These are phyloP conservation scores for Phyllopteryx taeniolatus DNA, from an alignment of 2,113 vertebrate genomes.

Conservation along the genomic window DNA sequence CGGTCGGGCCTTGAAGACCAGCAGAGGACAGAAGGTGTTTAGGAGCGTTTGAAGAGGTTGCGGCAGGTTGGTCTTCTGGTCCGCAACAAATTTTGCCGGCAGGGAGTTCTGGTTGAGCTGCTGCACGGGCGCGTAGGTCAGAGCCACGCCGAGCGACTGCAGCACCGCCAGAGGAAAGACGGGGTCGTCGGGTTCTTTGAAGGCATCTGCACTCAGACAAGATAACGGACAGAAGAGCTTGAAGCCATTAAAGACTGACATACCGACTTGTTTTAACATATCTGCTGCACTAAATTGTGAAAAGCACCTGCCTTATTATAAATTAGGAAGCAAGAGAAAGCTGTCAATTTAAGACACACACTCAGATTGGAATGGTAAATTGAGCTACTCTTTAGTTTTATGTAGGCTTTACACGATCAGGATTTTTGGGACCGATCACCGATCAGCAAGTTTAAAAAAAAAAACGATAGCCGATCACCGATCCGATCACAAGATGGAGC, in stretches of 20 bases:
- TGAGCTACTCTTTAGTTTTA: too few relatives aligned
- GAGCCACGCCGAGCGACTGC: slow-evolving; percentile 81
- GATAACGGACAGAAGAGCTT: slow-evolving; percentile 4
- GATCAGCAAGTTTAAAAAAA: too few relatives aligned
- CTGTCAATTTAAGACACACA: neutral
- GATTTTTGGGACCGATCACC: too few relatives aligned
- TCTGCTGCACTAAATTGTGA: neutral
- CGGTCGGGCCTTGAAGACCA: slow-evolving; percentile 85
- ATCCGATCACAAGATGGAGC: too few relatives aligned
- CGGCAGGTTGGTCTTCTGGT: slow-evolving; percentile 86
- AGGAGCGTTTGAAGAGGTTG: slow-evolving; percentile 86
- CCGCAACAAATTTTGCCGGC: slow-evolving; percentile 77
- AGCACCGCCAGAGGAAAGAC: slow-evolving; percentile 74
- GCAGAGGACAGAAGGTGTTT: slow-evolving; percentile 84
- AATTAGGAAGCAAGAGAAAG: neutral
- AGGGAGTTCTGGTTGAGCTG: slow-evolving; percentile 85
- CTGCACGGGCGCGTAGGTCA: slow-evolving; percentile 80
- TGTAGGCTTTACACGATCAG: too few relatives aligned
- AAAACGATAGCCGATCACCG: too few relatives aligned
- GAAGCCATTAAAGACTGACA: neutral
- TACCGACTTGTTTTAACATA: neutral
- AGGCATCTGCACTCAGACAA: slow-evolving; percentile 58
- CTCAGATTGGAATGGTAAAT: too few relatives aligned
- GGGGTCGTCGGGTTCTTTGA: slow-evolving; percentile 72
- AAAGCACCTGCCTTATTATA: neutral